Conservation (phyloP, 2,113 vertebrate genomes). For the Propithecus coquereli region DNA sequence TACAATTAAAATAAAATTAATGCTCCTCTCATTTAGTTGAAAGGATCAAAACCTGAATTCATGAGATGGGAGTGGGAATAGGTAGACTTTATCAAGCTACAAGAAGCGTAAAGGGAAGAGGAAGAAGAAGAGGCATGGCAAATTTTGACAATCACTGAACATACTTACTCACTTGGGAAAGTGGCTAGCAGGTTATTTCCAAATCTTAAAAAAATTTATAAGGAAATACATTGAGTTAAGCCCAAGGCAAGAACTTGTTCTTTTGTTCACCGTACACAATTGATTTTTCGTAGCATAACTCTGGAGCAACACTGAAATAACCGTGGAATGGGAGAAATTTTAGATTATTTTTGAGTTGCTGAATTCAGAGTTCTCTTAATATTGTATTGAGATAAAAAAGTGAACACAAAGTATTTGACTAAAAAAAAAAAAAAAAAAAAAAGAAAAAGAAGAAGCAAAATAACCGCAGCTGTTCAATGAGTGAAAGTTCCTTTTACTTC, state of each 20-base stretch:
- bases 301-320: not conserved
- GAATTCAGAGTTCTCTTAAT: constrained; percentile 2
- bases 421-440: not conserved
- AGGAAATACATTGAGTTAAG: not conserved
- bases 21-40: not conserved
- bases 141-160: not conserved
- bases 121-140: not conserved
- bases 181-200: not conserved
- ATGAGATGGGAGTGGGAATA: rapidly evolving
- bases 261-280: not conserved
- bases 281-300: not conserved
- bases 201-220: not conserved
- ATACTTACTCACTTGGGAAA: not conserved
- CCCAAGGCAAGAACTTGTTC: not conserved
- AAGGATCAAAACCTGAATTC: not conserved
- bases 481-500: not conserved
- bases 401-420: not conserved
- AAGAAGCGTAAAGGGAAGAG: not conserved
- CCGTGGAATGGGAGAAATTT: not conserved
- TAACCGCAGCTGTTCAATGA: not conserved
- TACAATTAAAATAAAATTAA: not conserved
- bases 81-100: not conserved
- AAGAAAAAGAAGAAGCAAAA: not conserved
- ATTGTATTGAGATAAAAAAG: not conserved
- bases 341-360: not conserved